Percentiles rank a stretch among this genome's conserved stretches.
Conservation (phyloP, 2,797 vertebrate species). For the Scomberomorus guttatus region DNA sequence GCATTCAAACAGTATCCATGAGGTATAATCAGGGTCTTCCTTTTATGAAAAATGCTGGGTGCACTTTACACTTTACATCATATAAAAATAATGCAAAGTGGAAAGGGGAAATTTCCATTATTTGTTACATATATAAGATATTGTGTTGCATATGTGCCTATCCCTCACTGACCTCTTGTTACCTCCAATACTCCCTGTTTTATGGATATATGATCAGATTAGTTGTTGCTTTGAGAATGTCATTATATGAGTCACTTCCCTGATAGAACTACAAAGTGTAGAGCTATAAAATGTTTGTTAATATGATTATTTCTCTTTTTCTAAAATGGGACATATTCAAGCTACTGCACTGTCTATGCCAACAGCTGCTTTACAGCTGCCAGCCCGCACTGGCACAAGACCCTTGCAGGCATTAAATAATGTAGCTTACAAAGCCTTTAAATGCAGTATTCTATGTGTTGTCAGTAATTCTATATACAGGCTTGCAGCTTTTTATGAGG, state of each 20-base stretch:
- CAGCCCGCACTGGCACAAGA: neutral
- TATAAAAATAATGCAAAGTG: no score
- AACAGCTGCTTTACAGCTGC: constrained; percentile 7
- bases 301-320: neutral
- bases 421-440: constrained; percentile 33
- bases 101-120: no score
- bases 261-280: neutral
- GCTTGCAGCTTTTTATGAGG: constrained; percentile 41
- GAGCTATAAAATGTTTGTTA: neutral
- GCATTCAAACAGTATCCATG: neutral
- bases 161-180: neutral
- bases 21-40: neutral
- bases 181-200: neutral
- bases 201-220: constrained; percentile 1
- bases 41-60: neutral
- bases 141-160: no score
- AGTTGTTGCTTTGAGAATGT: neutral
- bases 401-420: neutral
- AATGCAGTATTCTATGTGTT: neutral
- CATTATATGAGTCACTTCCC: neutral
- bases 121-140: no score
- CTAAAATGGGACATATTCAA: neutral
- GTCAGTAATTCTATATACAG: constrained; percentile 32
- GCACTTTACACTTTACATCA: neutral
- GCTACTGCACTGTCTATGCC: neutral